Evolutionary conservation across 2,113 vertebrate species (phyloP).

Genomic region (Aspidoscelis tigris): DNA sequence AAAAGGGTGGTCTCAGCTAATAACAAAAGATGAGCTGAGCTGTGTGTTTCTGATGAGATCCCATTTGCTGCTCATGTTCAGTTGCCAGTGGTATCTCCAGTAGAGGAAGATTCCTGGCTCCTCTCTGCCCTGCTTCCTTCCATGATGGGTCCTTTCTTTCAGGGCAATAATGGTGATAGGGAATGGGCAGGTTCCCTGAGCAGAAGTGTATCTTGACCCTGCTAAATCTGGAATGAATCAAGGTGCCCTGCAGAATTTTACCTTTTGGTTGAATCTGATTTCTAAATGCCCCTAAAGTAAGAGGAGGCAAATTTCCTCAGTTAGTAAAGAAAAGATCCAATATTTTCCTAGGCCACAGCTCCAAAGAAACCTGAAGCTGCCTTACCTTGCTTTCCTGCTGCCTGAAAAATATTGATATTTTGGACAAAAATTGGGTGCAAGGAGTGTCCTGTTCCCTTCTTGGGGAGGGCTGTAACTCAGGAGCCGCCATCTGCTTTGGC

Average conservation of each 20-base stretch:
- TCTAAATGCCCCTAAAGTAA: not conserved
- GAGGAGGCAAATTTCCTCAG: not conserved
- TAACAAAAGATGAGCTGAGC: too few relatives aligned
- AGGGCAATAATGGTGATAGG: too few relatives aligned
- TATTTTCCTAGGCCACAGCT: not conserved
- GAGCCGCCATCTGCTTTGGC: not conserved
- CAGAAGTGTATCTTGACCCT: too few relatives aligned
- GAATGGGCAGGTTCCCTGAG: too few relatives aligned
- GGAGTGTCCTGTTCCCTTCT: not conserved
- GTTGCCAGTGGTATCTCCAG: not conserved
- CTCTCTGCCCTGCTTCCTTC: not conserved
- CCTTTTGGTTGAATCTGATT: not conserved
- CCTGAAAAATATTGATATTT: not conserved
- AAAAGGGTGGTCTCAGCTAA: too few relatives aligned
- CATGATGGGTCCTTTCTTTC: too few relatives aligned
- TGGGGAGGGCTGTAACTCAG: not conserved
- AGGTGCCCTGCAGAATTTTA: not conserved
- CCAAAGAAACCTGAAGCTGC: not conserved
- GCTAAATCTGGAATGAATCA: not conserved
- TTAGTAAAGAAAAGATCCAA: too few relatives aligned
- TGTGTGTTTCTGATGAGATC: too few relatives aligned
- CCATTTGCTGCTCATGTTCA: not conserved
- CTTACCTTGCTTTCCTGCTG: not conserved
- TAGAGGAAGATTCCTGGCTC: rapidly evolving
- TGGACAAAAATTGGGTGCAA: not conserved